Conservation (phyloP, 1,140 invertebrate genomes). For the Bilobella aurantiaca region DNA sequence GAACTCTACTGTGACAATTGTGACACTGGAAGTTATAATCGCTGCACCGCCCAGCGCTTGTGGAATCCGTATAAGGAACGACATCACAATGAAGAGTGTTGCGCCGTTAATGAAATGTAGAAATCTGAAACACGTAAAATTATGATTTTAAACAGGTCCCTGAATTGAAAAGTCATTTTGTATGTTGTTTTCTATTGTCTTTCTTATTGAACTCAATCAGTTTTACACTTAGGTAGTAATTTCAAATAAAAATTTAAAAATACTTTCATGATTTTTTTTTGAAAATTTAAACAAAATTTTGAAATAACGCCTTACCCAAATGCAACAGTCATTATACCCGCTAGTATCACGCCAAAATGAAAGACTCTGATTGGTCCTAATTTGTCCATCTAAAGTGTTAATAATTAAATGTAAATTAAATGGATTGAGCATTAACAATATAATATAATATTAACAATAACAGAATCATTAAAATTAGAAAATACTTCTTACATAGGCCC, state of each 20-base stretch:
- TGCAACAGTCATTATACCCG: constrained; percentile 65
- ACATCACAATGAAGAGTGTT: constrained; percentile 68
- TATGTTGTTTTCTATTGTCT: no score
- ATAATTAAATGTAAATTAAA: no score
- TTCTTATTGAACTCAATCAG: no score
- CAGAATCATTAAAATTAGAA: constrained; percentile 8
- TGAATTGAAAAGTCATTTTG: background rate
- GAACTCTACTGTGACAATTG: constrained; percentile 86
- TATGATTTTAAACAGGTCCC: background rate
- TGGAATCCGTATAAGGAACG: constrained; percentile 72
- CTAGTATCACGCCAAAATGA: constrained; percentile 73
- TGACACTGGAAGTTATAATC: constrained; percentile 82
- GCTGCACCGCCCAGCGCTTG: constrained; percentile 65
- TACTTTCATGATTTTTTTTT: background rate
- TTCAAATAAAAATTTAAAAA: no score
- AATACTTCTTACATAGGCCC: constrained; percentile 58
- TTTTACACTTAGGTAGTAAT: no score
- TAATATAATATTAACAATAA: background rate
- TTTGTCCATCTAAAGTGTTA: constrained; percentile 58
- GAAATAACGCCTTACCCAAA: constrained; percentile 55
- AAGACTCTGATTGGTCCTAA: constrained; percentile 77
- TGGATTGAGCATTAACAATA: background rate
- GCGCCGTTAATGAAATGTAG: constrained; percentile 70
- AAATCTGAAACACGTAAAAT: constrained; percentile 47
- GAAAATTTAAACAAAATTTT: background rate